phyloP scores from a whole-genome alignment of 2,113 vertebrate species.

The Labeo catla region DNA sequence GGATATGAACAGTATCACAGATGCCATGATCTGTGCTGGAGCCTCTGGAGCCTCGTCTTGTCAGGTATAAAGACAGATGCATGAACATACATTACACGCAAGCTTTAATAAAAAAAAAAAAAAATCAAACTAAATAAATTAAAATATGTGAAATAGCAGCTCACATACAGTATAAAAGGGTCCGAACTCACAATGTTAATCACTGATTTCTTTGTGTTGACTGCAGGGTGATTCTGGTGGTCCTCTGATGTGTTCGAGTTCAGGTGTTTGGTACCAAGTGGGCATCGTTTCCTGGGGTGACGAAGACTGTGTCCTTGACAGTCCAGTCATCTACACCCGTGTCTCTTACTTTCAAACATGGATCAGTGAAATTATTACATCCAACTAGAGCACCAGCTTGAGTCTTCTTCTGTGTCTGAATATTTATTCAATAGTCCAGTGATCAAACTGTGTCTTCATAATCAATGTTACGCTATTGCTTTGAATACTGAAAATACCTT shows the following conservation, averaged over 20 bases:
- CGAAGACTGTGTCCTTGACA: conserved; percentile 70
- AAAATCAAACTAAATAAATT: too few relatives aligned
- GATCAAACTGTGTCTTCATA: too few relatives aligned
- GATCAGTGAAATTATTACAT: conserved; percentile 76
- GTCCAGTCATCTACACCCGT: conserved; percentile 75
- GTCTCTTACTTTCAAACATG: conserved; percentile 63
- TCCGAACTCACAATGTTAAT: background rate
- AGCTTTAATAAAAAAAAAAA: background rate
- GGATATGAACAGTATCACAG: conserved; percentile 70
- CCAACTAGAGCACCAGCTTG: conserved; percentile 63
- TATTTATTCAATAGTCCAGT: background rate
- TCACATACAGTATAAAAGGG: too few relatives aligned
- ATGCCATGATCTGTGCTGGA: conserved; percentile 83
- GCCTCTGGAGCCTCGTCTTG: conserved; percentile 79
- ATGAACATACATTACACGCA: background rate
- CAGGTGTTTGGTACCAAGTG: conserved; percentile 72
- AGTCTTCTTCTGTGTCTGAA: background rate
- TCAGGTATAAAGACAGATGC: conserved; percentile 67
- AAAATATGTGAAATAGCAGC: too few relatives aligned
- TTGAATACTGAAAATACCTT: background rate
- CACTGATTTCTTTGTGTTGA: conserved; percentile 8
- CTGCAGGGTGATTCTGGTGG: conserved; percentile 83
- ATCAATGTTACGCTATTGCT: background rate
- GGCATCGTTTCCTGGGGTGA: conserved; percentile 85
- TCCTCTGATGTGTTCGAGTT: conserved; percentile 79